Conservation (phyloP, 2,797 vertebrate species). For the Takifugu ocellatus region DNA sequence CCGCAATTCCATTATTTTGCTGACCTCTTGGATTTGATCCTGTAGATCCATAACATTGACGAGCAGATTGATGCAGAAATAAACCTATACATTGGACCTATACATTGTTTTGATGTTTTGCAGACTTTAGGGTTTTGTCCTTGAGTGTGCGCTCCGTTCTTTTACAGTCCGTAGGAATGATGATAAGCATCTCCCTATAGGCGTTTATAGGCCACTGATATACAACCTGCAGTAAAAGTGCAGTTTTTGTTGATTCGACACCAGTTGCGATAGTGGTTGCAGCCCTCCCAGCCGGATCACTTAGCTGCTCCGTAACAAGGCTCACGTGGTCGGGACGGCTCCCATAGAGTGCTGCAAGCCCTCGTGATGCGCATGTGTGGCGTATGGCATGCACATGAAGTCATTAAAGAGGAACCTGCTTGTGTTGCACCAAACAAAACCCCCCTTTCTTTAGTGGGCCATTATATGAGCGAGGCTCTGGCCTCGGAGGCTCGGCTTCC, state of each 20-base stretch:
- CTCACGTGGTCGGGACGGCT: constrained; percentile 36
- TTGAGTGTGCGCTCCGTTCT: too few relatives aligned
- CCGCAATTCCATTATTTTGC: too few relatives aligned
- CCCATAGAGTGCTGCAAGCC: constrained; percentile 30
- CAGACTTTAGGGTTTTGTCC: too few relatives aligned
- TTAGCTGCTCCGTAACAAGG: constrained; percentile 25
- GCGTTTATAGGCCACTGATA: neutral
- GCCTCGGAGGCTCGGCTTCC: constrained; percentile 68
- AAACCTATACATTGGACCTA: too few relatives aligned
- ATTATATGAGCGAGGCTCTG: constrained; percentile 67
- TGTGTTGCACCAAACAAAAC: constrained; percentile 71
- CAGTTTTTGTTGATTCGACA: neutral
- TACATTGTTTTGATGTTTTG: too few relatives aligned
- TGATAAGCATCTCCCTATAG: neutral
- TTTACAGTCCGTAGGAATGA: too few relatives aligned
- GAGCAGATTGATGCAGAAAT: too few relatives aligned
- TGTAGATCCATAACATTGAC: too few relatives aligned
- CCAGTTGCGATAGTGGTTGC: neutral
- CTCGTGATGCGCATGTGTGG: constrained; percentile 55
- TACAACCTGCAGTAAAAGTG: neutral
- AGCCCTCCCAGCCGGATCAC: neutral
- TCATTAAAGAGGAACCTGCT: constrained; percentile 75
- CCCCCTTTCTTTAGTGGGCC: constrained; percentile 61
- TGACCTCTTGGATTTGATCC: too few relatives aligned
- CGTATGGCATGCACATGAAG: constrained; percentile 67